These are phyloP conservation scores for Myoxocephalus aenaeus DNA, from an alignment of 2,797 vertebrate species.

Conservation along the genomic window DNA sequence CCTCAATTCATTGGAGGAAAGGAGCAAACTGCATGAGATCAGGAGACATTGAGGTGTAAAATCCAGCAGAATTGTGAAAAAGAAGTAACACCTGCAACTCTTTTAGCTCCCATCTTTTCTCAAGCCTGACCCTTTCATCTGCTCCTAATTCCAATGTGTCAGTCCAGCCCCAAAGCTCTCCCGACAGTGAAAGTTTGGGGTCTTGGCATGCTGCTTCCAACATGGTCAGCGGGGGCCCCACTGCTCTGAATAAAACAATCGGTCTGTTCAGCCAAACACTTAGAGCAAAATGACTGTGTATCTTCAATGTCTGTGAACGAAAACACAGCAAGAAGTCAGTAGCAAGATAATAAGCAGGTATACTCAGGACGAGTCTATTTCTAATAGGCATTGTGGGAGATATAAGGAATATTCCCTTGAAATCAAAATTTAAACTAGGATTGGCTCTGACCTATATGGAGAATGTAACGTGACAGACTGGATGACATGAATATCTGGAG, in stretches of 20 bases:
- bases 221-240: constrained; percentile 43
- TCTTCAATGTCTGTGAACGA: constrained; percentile 41
- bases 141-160: constrained; percentile 34
- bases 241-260: constrained; percentile 52
- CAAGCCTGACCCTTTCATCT: constrained; percentile 48
- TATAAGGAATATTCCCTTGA: constrained; percentile 4
- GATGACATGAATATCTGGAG: constrained; percentile 33
- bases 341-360: constrained; percentile 32
- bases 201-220: constrained; percentile 42
- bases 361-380: constrained; percentile 6
- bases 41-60: constrained; percentile 16
- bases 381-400: constrained; percentile 15
- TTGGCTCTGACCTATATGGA: constrained; percentile 4
- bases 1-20: not conserved
- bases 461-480: constrained; percentile 31
- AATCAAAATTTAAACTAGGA: constrained; percentile 19
- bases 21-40: not conserved
- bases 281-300: constrained; percentile 18
- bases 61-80: not conserved
- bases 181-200: constrained; percentile 50
- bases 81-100: constrained; percentile 45
- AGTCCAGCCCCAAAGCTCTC: constrained; percentile 4
- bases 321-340: constrained; percentile 28
- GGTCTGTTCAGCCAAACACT: constrained; percentile 43
- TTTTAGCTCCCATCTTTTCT: constrained; percentile 11